These are phyloP conservation scores for Scomber japonicus DNA, from an alignment of 2,113 vertebrate species.

Conservation along the genomic window DNA sequence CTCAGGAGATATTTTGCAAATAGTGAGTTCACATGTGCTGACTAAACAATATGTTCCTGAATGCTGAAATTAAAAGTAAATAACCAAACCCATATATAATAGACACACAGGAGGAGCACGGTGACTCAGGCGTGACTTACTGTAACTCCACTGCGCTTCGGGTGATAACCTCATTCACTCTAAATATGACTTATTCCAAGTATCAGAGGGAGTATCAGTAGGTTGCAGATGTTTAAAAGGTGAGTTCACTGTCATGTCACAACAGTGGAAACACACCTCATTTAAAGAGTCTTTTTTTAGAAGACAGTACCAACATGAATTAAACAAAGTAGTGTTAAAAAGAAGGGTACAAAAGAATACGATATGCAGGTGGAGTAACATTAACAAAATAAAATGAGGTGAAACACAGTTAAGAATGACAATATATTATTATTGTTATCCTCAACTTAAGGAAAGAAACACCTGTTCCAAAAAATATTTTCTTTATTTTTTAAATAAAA, in stretches of 20 bases:
- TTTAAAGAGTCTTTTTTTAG: neutral
- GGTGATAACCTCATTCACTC: constrained; percentile 57
- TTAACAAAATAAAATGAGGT: neutral
- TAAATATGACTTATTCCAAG: constrained; percentile 54
- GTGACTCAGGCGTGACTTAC: constrained; percentile 71
- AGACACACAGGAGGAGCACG: constrained; percentile 47
- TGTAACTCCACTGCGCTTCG: constrained; percentile 58
- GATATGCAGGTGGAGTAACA: neutral
- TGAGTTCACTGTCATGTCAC: constrained; percentile 6
- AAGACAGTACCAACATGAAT: neutral
- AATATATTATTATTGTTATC: neutral
- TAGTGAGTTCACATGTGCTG: constrained; percentile 72
- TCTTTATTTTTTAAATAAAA: too few relatives aligned
- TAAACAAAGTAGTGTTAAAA: too few relatives aligned
- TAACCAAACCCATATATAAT: constrained; percentile 62
- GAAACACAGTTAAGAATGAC: neutral
- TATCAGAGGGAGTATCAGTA: constrained; percentile 25
- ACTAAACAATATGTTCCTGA: constrained; percentile 68
- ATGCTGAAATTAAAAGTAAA: constrained; percentile 75
- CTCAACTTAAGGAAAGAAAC: neutral
- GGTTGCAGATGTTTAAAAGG: constrained; percentile 33
- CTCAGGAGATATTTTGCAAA: constrained; percentile 87
- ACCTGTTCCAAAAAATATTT: neutral
- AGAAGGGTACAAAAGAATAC: neutral
- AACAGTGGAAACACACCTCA: neutral